phyloP scores from a whole-genome alignment of 92 coral and sea anemone genomes.

The Umimayanthus kanabou region DNA sequence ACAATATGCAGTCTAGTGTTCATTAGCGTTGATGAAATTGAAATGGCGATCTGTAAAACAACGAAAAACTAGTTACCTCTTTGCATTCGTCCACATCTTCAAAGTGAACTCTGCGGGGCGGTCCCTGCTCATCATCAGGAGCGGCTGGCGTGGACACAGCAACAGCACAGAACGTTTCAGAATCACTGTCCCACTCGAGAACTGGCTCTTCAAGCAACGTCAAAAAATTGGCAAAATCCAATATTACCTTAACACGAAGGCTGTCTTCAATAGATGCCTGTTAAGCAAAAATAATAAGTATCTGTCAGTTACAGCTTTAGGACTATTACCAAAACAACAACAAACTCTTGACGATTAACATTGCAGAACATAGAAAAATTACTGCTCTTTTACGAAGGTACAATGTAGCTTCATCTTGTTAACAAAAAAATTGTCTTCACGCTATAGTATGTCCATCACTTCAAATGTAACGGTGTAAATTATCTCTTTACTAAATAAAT shows the following conservation, averaged over 20 bases:
- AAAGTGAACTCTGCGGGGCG: conserved; percentile 56
- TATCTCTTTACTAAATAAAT: too few species aligned
- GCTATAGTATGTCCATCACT: background rate
- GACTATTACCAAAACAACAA: background rate
- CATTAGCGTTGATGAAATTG: too few species aligned
- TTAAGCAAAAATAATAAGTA: background rate
- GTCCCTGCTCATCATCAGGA: conserved; percentile 53
- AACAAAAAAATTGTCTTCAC: background rate
- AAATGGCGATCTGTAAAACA: background rate
- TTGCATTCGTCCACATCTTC: conserved; percentile 61
- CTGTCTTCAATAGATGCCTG: conserved; percentile 73
- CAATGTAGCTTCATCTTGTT: background rate
- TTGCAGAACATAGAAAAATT: too few species aligned
- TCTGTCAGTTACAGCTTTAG: background rate
- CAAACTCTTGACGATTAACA: too few species aligned
- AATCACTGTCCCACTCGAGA: conserved; percentile 63
- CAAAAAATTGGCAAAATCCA: conserved; percentile 72
- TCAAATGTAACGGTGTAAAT: too few species aligned
- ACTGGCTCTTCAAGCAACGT: conserved; percentile 70
- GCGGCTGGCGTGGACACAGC: conserved; percentile 60
- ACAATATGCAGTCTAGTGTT: too few species aligned
- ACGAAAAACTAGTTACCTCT: conserved; percentile 45
- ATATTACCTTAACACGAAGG: conserved; percentile 61
- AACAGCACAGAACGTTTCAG: conserved; percentile 65
- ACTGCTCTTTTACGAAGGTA: background rate